These are phyloP conservation scores for Leuciscus idus DNA, from an alignment of 2,113 vertebrate genomes.

Conservation along the genomic window DNA sequence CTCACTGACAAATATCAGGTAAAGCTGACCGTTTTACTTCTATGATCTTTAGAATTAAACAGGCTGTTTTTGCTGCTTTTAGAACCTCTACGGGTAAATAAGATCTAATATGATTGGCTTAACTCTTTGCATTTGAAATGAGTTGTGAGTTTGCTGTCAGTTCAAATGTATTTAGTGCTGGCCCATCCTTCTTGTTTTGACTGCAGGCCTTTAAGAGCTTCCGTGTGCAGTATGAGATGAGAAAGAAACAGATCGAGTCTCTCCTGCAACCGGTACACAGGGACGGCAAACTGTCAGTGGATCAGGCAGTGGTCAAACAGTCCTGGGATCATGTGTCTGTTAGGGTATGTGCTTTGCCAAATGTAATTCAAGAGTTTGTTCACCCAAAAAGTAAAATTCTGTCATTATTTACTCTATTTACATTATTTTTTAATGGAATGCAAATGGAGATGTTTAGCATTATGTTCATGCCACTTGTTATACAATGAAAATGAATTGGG, in stretches of 20 bases:
- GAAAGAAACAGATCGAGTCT: conserved; percentile 88
- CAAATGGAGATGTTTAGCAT: background rate
- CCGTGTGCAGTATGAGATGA: conserved; percentile 90
- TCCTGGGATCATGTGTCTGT: conserved; percentile 90
- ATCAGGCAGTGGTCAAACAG: conserved; percentile 94
- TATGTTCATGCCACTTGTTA: background rate
- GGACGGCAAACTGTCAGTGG: conserved; percentile 92
- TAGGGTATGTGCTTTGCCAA: conserved; percentile 76
- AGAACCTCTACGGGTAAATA: background rate
- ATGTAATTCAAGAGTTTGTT: background rate
- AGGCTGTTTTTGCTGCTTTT: background rate
- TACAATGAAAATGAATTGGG: background rate
- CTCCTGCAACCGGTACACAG: conserved; percentile 84
- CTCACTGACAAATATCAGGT: conserved; percentile 95
- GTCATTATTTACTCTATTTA: background rate
- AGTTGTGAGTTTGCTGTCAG: background rate
- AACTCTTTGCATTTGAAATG: background rate
- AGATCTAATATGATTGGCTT: background rate
- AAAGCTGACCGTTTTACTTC: conserved; percentile 21
- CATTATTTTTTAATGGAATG: background rate
- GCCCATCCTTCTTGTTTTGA: background rate
- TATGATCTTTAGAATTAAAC: background rate
- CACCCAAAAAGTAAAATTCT: background rate
- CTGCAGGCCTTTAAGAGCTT: conserved; percentile 89
- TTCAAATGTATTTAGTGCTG: background rate